A percentile compares a stretch with the other conserved stretches of the same genome.
Conservation (phyloP, 2,797 vertebrate species). For the Pseudochaenichthys georgianus region DNA sequence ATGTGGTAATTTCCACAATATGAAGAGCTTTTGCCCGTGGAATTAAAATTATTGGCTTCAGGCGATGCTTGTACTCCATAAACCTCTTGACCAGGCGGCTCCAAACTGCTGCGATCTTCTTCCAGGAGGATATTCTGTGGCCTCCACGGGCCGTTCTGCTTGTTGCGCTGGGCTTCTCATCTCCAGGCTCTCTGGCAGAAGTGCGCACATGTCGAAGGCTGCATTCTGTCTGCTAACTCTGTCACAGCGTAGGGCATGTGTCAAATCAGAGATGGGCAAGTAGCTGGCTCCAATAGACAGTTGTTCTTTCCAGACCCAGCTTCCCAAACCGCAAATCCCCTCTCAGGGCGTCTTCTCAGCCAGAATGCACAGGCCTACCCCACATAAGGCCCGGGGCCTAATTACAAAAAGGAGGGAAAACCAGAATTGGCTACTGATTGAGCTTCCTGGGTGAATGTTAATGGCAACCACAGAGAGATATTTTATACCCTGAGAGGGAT, state of each 20-base stretch:
- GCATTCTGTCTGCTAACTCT: slow-evolving; percentile 68
- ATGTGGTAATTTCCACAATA: slow-evolving; percentile 68
- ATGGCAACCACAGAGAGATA: slow-evolving; percentile 76
- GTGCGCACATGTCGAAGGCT: slow-evolving; percentile 53
- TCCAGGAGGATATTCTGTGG: slow-evolving; percentile 63
- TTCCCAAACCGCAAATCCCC: slow-evolving; percentile 81
- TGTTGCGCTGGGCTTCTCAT: slow-evolving; percentile 42
- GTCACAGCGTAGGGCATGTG: slow-evolving; percentile 73
- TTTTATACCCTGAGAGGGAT: slow-evolving; percentile 69
- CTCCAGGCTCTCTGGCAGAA: slow-evolving; percentile 57
- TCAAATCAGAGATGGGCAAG: slow-evolving; percentile 75
- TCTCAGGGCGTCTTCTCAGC: slow-evolving; percentile 77
- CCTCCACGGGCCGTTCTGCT: slow-evolving; percentile 52
- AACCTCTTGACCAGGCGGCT: slow-evolving; percentile 72
- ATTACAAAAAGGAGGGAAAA: slow-evolving; percentile 75
- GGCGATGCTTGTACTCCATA: slow-evolving; percentile 45
- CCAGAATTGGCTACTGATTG: slow-evolving; percentile 78
- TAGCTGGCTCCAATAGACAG: slow-evolving; percentile 69
- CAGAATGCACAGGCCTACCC: slow-evolving; percentile 76
- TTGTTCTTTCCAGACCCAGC: slow-evolving; percentile 78
- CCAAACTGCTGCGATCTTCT: slow-evolving; percentile 69
- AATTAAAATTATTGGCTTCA: slow-evolving; percentile 68
- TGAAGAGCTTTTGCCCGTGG: slow-evolving; percentile 54
- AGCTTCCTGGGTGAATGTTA: slow-evolving; percentile 83
- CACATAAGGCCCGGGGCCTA: slow-evolving; percentile 74